Percentiles rank a stretch among this genome's conserved stretches.
These are phyloP conservation scores for Sycon ciliatum DNA, from an alignment of 37 sponge, comb jelly and placozoan genomes.

Conservation along the genomic window DNA sequence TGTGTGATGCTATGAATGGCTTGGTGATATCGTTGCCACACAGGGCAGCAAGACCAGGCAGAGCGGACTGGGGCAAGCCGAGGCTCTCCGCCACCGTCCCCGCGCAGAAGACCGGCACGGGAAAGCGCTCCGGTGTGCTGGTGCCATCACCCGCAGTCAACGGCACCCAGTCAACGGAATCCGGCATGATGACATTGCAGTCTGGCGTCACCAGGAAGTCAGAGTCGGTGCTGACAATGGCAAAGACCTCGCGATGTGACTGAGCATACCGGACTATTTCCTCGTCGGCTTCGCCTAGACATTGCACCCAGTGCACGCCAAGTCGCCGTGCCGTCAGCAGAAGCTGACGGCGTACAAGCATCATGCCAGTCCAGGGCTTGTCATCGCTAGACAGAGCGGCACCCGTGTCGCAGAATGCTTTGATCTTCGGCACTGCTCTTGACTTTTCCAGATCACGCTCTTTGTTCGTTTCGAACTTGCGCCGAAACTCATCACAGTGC, in stretches of 20 bases:
- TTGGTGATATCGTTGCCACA: slow-evolving; percentile 44
- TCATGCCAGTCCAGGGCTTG: slow-evolving; percentile 3
- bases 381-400: too few species aligned
- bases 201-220: slow-evolving; percentile 32
- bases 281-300: slow-evolving; percentile 15
- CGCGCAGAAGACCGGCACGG: slow-evolving; percentile 11
- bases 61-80: slow-evolving; percentile 1
- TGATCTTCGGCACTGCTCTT: too few species aligned
- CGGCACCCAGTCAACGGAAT: slow-evolving; percentile 24
- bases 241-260: slow-evolving; percentile 28
- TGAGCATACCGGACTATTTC: slow-evolving; percentile 16
- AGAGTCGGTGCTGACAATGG: slow-evolving; percentile 37
- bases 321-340: background rate
- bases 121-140: background rate
- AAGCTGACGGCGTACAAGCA: background rate
- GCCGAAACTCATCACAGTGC: background rate
- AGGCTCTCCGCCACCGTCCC: slow-evolving; percentile 19
- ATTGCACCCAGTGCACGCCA: slow-evolving; percentile 23
- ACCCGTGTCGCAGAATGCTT: too few species aligned
- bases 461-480: background rate
- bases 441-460: slow-evolving; percentile 12
- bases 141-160: background rate
- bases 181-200: slow-evolving; percentile 14
- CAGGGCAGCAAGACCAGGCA: slow-evolving; percentile 42
- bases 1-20: slow-evolving; percentile 10